Base-by-base conservation (phyloP, 2,888 invertebrate genomes). In the Helleia helle region DNA sequence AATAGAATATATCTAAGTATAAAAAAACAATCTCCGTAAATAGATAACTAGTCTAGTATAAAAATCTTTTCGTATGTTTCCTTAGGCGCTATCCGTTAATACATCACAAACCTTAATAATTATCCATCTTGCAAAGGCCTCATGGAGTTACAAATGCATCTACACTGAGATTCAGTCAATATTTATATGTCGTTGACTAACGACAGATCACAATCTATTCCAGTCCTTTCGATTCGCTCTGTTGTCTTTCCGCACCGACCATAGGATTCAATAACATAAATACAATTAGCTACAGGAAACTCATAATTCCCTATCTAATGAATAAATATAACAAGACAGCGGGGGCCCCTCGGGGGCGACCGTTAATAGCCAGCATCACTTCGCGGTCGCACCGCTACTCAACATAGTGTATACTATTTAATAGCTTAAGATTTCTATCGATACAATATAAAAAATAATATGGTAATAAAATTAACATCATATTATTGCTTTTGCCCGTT, bases 11-110 rank as follows among this genome's bases (percentile, higher is more conserved):
- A 75, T 84, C 80, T 85, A 85, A 81, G 77, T 83, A 84, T 84
- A 84, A 84, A 83, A 72, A 84, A 86, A 85, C 85, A 86, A 86
- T 86, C 86, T 86, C 83, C 85, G 84, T 84, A 86, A 83, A 83
- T 84, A 86, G 81, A 79, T 83, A 81, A 79, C 83, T 84, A 80
- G 72, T 76, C 81, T 85, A 85, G 80, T 85, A 85, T 85, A 86
- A 86, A 85, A 85, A 81, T 79, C 79, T 81, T 84, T 81, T 84
- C 84, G 83, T 84, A 84, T 81, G 83, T 81, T 79, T 85, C 83
- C 80, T 83, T 83, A 85, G 83, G 85, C 85, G 83, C 84, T 85
- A 86, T 84, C 85, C 84, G 71, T 84, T 79, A 81, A 81, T 80
- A 83, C 84, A 86, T 86, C 85, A 85, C 85, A 85, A 81, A 76